Evolutionary conservation across 2,888 invertebrate species (phyloP).

Genomic region (Melieria picta): DNA sequence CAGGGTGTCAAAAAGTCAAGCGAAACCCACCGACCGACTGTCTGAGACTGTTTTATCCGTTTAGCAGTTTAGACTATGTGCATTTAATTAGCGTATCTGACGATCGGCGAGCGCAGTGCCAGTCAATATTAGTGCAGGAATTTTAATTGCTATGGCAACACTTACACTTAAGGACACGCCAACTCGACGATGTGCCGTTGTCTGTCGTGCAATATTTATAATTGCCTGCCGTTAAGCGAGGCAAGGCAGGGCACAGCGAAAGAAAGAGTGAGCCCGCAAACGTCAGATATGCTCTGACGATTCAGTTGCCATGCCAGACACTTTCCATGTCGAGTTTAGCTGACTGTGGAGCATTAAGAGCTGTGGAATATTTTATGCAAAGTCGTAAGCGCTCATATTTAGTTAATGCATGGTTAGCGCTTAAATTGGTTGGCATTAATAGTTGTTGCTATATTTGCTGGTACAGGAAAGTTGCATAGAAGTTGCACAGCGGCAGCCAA

Average conservation of each 20-base stretch:
- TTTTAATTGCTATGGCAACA: conserved; percentile 34
- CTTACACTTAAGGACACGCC: not conserved
- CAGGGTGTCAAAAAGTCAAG: too few relatives aligned
- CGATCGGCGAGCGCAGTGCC: not conserved
- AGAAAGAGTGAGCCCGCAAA: not conserved
- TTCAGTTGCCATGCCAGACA: too few relatives aligned
- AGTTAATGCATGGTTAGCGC: not conserved
- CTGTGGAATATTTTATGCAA: too few relatives aligned
- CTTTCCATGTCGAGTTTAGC: too few relatives aligned
- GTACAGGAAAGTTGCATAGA: too few relatives aligned
- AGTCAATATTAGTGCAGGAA: conserved; percentile 27
- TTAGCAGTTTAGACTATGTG: not conserved
- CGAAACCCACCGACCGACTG: too few relatives aligned
- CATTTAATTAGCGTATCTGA: conserved; percentile 33
- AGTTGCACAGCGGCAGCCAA: too few relatives aligned
- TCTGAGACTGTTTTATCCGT: too few relatives aligned
- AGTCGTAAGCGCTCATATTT: too few relatives aligned
- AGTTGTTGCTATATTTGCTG: too few relatives aligned
- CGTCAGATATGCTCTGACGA: not conserved
- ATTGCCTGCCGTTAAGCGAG: not conserved
- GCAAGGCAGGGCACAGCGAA: not conserved
- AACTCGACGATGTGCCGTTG: not conserved
- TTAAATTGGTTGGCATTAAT: not conserved
- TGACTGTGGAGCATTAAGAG: too few relatives aligned
- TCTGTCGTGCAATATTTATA: not conserved